Base-by-base conservation (phyloP, 1,140 invertebrate species). In the Hormaphis cornu region DNA sequence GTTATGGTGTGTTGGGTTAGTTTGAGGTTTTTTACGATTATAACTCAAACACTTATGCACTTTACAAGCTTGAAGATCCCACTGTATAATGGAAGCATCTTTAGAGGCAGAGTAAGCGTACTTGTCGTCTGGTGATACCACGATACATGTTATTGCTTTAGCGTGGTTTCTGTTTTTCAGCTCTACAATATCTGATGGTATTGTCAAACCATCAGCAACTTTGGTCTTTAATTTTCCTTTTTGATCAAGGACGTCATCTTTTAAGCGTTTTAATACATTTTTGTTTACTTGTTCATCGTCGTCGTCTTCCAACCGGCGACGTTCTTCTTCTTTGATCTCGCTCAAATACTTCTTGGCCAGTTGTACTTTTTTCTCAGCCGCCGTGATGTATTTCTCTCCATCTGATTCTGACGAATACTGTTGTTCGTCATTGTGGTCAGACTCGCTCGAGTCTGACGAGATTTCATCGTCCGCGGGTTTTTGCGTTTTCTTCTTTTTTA, bases 11-110 rank as follows among this genome's bases (percentile, higher is more conserved):
- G 28, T 44, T 10, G 24, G 33, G 30, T 61, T 69, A 26, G 73
- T 35, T 46, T 59, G 70, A 18, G 50, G 61, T 54, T 74, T 75
- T 52, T 72, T 63, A 71, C 75, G 72, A 30, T 76, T 72, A 50
- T 71, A 76, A 20, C 80, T 79, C 48, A 73, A 74, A 56, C 71
- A 74, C 4, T 40, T 71, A 48, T 71, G 74, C 1, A 84, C 69
- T 76, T 80, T 83, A 71, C 76, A 79, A 6, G 75, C 77, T 40
- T 73, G 72, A 8, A 88, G 66, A 52, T 80, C 83, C 87, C 93
- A 98, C 83, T 96, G 96, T 12, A 96, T 84, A 54, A 98, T 83
- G 48, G 81, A 82, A 52, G 89, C 87, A 79, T 94, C 91, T 81
- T 97, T 97, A 53, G 90, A 93, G 1, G 88, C 93, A 44, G 87